Evolutionary conservation across 2,113 vertebrate species (phyloP), one percentile per base, ranked within the genome.

Genomic region (Megaceryle torquata): DNA sequence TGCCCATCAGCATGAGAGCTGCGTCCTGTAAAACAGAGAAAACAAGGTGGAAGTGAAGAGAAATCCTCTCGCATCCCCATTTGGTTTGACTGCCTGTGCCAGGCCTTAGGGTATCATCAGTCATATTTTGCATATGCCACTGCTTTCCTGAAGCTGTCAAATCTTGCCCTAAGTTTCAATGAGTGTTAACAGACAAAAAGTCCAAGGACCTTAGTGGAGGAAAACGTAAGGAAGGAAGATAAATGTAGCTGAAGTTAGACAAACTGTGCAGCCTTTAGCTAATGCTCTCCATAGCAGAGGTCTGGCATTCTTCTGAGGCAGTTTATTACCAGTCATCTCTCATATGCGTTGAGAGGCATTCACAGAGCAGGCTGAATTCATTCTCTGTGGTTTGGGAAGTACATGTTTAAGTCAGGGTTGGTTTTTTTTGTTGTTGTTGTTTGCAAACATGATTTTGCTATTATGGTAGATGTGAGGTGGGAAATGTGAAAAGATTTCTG

Each of bases 401-500:
- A 9, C 35, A 11, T 20, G 3, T 78, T 75, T 60, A 35, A 78
- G 48, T 48, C 60, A 56, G 29, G 10, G 39, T 37, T 37, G 39
- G 39, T 41, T 41, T 20, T 41, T 41, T 20, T 87, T 84, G 89
- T 13, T 17, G 13, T 6, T 9, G 11, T n/a, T 95, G 88, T 86
- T 97, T 94, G 90, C 83, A 95, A 95, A 92, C 65, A 75, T 5
- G 11, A 65, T 24, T 79, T 88, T 93, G 61, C 80, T 41, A 50
- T 79, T 94, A 85, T 71, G 83, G 50, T 77, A 91, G 86, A 86
- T 65, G 72, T 56, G 79, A 88, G 74, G 76, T 92, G 61, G 60
- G 82, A 91, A 93, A 96, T 25, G 68, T 88, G 61, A 29, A 91
- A 76, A 90, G 69, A 69, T 69, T 90, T 90, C 88, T 92, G 77